Conservation (phyloP, 2,113 vertebrate genomes). For the Ranitomeya imitator region DNA sequence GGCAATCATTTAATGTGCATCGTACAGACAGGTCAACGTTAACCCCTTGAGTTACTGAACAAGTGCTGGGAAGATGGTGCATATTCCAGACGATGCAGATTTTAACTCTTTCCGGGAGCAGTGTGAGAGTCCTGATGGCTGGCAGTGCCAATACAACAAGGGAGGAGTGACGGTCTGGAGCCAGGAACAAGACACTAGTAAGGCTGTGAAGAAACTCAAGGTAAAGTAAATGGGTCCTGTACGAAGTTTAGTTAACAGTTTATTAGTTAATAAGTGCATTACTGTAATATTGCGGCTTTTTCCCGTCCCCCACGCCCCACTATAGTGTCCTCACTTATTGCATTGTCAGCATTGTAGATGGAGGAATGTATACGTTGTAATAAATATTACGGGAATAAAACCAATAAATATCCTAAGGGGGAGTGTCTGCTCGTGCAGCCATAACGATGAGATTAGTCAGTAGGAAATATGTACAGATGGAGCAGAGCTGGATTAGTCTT, state of each 20-base stretch:
- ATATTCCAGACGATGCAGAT: slow-evolving; percentile 82
- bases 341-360: not conserved
- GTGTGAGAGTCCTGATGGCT: slow-evolving; percentile 78
- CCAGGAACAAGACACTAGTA: slow-evolving; percentile 74
- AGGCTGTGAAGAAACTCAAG: slow-evolving; percentile 85
- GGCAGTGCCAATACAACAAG: slow-evolving; percentile 81
- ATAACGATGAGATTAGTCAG: not conserved
- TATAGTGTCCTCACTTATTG: not conserved
- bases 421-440: not conserved
- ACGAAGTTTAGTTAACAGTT: too few relatives aligned
- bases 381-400: not conserved
- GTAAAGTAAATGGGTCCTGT: slow-evolving; percentile 63
- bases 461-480: not conserved
- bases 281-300: not conserved
- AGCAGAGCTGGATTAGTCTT: not conserved
- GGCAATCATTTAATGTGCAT: not conserved
- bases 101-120: slow-evolving; percentile 83
- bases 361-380: not conserved
- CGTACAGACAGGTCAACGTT: slow-evolving; percentile 14
- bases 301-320: not conserved
- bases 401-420: too few relatives aligned
- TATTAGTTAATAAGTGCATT: not conserved
- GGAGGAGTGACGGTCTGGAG: slow-evolving; percentile 80
- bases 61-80: slow-evolving; percentile 64
- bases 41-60: slow-evolving; percentile 21